Conservation (phyloP, 2,888 invertebrate species). For the Acronicta alni region DNA sequence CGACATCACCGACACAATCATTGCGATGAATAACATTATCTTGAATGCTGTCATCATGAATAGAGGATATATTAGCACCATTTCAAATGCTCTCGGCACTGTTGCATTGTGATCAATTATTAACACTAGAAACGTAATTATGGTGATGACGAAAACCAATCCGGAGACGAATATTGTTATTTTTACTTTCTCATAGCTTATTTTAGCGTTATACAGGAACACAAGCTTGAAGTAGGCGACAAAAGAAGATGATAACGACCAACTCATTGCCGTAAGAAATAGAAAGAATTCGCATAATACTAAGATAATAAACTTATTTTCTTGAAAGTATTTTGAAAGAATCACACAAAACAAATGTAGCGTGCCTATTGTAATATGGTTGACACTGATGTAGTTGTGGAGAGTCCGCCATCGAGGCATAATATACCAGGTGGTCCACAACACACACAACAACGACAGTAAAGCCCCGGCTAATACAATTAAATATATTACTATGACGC, state of each 20-base stretch:
- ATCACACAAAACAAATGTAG: constrained; percentile 31
- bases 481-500: not conserved
- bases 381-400: constrained; percentile 50
- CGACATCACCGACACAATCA: constrained; percentile 46
- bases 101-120: constrained; percentile 4
- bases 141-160: constrained; percentile 5
- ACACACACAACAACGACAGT: constrained; percentile 14
- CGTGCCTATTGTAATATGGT: constrained; percentile 45
- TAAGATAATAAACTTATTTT: no score
- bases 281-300: not conserved
- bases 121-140: constrained; percentile 6
- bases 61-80: constrained; percentile 6
- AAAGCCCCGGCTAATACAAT: not conserved
- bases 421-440: constrained; percentile 45
- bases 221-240: constrained; percentile 55
- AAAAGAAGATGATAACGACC: constrained; percentile 49
- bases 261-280: constrained; percentile 31
- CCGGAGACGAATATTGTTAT: constrained; percentile 41
- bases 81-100: accelerated
- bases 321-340: not conserved
- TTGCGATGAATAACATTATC: constrained; percentile 43
- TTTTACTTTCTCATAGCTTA: constrained; percentile 40
- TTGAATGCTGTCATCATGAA: constrained; percentile 41
- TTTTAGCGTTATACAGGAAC: constrained; percentile 33
- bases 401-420: constrained; percentile 52